phyloP scores from a whole-genome alignment of 2,113 vertebrate genomes.

The Fulica atra region DNA sequence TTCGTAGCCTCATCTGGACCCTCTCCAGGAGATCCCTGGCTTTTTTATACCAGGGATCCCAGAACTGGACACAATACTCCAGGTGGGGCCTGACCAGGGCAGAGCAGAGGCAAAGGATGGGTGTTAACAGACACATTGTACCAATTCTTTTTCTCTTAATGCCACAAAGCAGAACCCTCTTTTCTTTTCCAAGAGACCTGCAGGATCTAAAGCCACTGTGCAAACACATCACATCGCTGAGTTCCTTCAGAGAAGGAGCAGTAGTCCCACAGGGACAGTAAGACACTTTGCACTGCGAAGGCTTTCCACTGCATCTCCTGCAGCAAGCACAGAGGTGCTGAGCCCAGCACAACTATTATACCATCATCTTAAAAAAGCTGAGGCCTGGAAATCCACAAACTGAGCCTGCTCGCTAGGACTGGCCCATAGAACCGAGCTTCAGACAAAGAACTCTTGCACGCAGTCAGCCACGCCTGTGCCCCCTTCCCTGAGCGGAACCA shows the following conservation, averaged over 20 bases:
- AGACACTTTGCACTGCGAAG: accelerated
- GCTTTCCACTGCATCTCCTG: neutral
- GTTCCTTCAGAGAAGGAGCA: neutral
- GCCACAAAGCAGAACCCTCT: neutral
- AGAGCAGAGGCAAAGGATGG: too few relatives aligned
- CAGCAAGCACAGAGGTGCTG: neutral
- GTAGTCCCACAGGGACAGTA: accelerated
- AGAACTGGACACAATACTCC: too few relatives aligned
- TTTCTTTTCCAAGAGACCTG: neutral
- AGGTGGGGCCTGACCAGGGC: too few relatives aligned
- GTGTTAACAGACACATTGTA: neutral
- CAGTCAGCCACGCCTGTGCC: accelerated
- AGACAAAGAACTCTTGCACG: neutral
- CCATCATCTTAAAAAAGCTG: neutral
- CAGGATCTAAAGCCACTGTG: neutral
- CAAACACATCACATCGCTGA: neutral
- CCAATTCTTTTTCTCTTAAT: neutral
- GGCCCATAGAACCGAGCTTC: neutral
- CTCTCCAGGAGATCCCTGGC: too few relatives aligned
- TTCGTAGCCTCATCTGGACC: too few relatives aligned
- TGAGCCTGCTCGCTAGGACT: neutral
- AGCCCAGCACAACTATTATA: neutral
- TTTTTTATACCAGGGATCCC: too few relatives aligned
- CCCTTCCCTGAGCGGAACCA: neutral
- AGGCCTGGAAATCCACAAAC: neutral